Evolutionary conservation across 2,113 vertebrate genomes (phyloP).

Genomic region (Tragelaphus scriptus): DNA sequence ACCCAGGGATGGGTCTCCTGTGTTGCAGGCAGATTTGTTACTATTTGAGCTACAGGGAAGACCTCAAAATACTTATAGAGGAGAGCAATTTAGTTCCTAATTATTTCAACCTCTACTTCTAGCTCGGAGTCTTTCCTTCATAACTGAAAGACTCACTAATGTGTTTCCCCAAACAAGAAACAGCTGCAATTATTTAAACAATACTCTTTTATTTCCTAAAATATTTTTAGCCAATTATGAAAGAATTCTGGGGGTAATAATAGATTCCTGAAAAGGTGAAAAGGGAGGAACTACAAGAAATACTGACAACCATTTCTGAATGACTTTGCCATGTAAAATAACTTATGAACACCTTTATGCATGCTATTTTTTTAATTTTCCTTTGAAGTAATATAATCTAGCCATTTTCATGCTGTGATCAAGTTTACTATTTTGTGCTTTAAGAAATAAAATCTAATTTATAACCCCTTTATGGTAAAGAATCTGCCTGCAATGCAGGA

Average conservation of each 20-base stretch:
- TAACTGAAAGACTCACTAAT: neutral
- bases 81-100: neutral
- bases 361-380: neutral
- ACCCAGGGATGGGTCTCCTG: no score
- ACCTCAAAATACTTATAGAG: neutral
- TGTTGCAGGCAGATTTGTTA: no score
- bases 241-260: neutral
- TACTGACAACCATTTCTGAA: neutral
- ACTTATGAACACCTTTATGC: neutral
- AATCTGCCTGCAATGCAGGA: no score
- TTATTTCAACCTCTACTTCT: neutral
- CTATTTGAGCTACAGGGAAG: no score
- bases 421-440: neutral
- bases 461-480: neutral
- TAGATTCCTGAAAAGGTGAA: neutral
- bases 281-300: neutral
- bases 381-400: constrained; percentile 16
- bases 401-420: neutral
- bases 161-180: constrained; percentile 1
- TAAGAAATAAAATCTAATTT: constrained; percentile 30
- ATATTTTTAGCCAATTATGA: neutral
- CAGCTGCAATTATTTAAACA: neutral
- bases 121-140: neutral
- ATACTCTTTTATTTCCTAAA: neutral
- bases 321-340: neutral